phyloP scores from a whole-genome alignment of 2,888 invertebrate genomes.

The Lycaena phlaeas region DNA sequence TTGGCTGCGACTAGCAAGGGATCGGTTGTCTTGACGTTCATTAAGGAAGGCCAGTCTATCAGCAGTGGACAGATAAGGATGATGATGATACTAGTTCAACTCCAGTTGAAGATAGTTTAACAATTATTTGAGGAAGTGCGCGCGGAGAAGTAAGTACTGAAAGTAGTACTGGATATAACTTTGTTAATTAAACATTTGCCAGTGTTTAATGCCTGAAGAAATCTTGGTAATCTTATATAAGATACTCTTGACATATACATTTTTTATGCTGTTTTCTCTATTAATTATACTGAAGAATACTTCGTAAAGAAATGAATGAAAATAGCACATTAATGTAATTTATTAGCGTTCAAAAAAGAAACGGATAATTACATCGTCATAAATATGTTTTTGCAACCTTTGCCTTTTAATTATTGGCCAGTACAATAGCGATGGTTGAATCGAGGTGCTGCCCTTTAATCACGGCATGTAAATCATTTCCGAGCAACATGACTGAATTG shows the following conservation, averaged over 20 bases:
- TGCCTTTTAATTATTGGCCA: conserved; percentile 53
- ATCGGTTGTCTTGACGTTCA: too few relatives aligned
- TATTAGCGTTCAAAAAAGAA: conserved; percentile 10
- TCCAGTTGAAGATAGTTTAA: too few relatives aligned
- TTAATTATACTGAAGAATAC: background rate
- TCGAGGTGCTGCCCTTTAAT: conserved; percentile 45
- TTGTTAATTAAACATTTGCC: too few relatives aligned
- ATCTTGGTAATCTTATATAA: background rate
- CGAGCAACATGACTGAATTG: conserved; percentile 17
- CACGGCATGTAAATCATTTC: conserved; percentile 44
- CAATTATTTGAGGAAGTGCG: too few relatives aligned
- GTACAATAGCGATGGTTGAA: conserved; percentile 30
- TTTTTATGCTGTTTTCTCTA: background rate
- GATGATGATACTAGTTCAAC: too few relatives aligned
- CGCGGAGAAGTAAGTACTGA: too few relatives aligned
- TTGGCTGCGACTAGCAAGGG: too few relatives aligned
- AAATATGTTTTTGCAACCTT: conserved; percentile 49
- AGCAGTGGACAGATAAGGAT: too few relatives aligned
- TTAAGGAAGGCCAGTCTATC: too few relatives aligned
- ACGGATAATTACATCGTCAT: conserved; percentile 43
- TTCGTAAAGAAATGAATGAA: conserved; percentile 23
- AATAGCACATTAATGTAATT: conserved; percentile 24
- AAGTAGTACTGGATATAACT: too few relatives aligned
- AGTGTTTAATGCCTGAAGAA: background rate
- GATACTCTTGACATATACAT: background rate